These are phyloP conservation scores for Stigmatopora nigra DNA, from an alignment of 2,113 vertebrate genomes.

Conservation along the genomic window DNA sequence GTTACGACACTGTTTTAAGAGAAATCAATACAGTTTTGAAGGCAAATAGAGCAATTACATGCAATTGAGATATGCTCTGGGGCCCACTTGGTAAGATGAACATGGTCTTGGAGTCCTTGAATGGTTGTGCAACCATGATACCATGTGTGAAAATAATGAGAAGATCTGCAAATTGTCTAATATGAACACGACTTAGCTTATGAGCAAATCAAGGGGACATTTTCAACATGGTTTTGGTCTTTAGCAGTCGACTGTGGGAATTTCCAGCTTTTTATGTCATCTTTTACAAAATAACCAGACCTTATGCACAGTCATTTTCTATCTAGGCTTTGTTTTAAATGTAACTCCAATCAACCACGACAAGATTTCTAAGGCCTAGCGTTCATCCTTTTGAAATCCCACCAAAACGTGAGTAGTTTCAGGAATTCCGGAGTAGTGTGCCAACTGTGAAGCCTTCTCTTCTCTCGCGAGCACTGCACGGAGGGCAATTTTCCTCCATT, in stretches of 20 bases:
- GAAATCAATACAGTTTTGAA: constrained; percentile 17
- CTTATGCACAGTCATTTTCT: constrained; percentile 36
- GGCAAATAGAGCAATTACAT: constrained; percentile 26
- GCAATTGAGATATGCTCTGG: constrained; percentile 14
- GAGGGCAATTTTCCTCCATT: constrained; percentile 74
- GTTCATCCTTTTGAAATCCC: constrained; percentile 72
- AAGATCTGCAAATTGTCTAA: constrained; percentile 68
- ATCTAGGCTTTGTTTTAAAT: constrained; percentile 66
- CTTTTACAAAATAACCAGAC: constrained; percentile 51
- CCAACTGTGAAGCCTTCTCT: constrained; percentile 73
- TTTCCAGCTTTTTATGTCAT: constrained; percentile 47
- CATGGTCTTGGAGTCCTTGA: constrained; percentile 44
- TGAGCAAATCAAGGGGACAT: constrained; percentile 58
- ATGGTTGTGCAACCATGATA: constrained; percentile 47
- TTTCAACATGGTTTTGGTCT: constrained; percentile 54
- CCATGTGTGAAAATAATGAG: constrained; percentile 57
- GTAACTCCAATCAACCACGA: constrained; percentile 72
- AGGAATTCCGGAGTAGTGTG: constrained; percentile 72
- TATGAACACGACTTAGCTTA: constrained; percentile 57
- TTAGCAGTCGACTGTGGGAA: constrained; percentile 49
- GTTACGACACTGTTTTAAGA: constrained; percentile 16
- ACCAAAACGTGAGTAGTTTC: constrained; percentile 70
- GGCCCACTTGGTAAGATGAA: constrained; percentile 24
- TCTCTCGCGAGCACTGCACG: constrained; percentile 58
- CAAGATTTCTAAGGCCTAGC: constrained; percentile 70